phyloP scores from a whole-genome alignment of 2,888 invertebrate species.

The Epinotia ramella region DNA sequence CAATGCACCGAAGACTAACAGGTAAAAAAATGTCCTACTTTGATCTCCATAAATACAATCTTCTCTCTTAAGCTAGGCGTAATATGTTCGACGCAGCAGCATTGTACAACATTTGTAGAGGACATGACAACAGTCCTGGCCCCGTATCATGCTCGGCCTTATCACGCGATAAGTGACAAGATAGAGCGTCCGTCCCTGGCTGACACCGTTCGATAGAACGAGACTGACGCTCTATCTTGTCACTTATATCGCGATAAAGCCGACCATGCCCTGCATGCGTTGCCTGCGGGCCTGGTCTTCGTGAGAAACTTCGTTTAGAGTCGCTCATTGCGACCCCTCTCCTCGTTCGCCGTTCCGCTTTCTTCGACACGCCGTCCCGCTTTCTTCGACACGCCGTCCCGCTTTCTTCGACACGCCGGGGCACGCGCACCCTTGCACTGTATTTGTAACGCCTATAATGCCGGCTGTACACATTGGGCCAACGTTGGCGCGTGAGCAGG shows the following conservation, averaged over 20 bases:
- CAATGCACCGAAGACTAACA: constrained; percentile 1
- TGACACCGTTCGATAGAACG: too few species aligned
- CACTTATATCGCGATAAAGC: too few species aligned
- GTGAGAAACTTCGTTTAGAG: too few species aligned
- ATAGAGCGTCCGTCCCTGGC: too few species aligned
- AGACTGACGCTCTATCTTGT: too few species aligned
- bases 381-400: not conserved
- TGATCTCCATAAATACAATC: constrained; percentile 1
- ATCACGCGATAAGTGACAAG: too few species aligned
- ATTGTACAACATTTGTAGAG: not conserved
- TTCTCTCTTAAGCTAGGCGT: constrained; percentile 4
- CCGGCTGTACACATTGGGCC: too few species aligned
- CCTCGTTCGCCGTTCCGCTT: constrained; percentile 13
- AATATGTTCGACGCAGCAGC: not conserved
- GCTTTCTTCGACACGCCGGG: constrained; percentile 4
- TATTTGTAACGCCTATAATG: not conserved
- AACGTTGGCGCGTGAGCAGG: too few species aligned
- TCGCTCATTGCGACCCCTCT: constrained; percentile 10
- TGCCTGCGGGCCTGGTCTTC: too few species aligned
- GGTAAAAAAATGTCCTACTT: not conserved
- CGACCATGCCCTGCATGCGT: too few species aligned
- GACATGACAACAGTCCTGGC: too few species aligned
- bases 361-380: not conserved
- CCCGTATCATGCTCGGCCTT: too few species aligned
- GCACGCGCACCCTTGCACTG: not conserved